phyloP scores from a whole-genome alignment of 2,113 vertebrate genomes.

The Rhagologus leucostigma region DNA sequence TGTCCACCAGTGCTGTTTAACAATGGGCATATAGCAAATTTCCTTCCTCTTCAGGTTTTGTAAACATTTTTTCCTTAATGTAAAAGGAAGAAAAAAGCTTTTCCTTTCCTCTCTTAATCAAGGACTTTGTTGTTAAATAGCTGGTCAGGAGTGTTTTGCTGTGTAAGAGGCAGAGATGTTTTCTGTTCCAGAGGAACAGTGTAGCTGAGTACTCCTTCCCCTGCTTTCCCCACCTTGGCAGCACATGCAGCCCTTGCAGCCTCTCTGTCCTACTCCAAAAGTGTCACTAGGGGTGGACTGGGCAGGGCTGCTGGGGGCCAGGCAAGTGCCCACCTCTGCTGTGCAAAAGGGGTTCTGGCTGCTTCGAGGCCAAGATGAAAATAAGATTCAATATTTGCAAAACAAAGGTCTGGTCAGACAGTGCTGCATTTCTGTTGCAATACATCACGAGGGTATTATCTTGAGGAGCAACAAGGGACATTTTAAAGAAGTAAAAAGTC shows the following conservation, averaged over 20 bases:
- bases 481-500: slow-evolving; percentile 67
- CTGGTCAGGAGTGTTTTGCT: neutral
- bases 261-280: fast-evolving
- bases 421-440: slow-evolving; percentile 17
- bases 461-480: slow-evolving; percentile 57
- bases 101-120: neutral
- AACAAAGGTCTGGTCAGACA: neutral
- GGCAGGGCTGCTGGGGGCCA: neutral
- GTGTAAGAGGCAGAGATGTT: neutral
- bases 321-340: neutral
- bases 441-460: slow-evolving; percentile 29
- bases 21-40: slow-evolving; percentile 3
- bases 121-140: neutral
- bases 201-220: neutral
- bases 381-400: neutral
- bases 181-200: neutral
- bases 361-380: neutral
- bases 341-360: neutral
- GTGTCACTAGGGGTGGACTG: neutral
- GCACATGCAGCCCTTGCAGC: neutral
- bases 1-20: neutral
- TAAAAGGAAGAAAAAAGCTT: neutral
- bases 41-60: slow-evolving; percentile 34
- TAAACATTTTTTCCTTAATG: slow-evolving; percentile 37
- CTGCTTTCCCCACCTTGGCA: neutral